Evolutionary conservation across 2,888 invertebrate species (phyloP), one percentile per base, ranked within the genome.

Genomic region (Lamellibrachia satsuma): DNA sequence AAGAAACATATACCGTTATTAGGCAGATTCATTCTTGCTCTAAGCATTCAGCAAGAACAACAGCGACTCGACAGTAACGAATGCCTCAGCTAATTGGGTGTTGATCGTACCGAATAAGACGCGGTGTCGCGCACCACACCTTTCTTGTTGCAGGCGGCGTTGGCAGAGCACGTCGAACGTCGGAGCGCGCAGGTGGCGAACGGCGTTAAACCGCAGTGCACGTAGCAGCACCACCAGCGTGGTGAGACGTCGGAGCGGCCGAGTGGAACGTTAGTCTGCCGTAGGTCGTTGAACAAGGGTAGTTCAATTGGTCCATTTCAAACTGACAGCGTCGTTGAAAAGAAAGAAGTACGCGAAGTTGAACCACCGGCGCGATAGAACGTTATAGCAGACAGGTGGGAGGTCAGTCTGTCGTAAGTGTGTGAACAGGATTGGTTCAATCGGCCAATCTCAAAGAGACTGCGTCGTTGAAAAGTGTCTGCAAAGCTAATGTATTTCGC

Each of bases 21-120:
- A 2, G 75, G 75, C 75, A 6, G 15, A 22, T 75, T 22, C 75
- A 75, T 3, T 75, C 75, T 75, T 75, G 22, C 75, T 15, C 22
- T 75, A 22, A 22, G 75, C 22, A n/a, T 75, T 22, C 75, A 75
- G 75, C 75, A 22, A 15, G 75, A 75, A n/a, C 75, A 75, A 75
- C 75, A 75, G 2, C n/a, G 75, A 75, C n/a, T 75, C 75, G 75
- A 75, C 75, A 75, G n/a, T 75, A 22, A 75, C 4, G 75, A 22
- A 75, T 75, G 75, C 75, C 75, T 75, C 75, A n/a, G 75, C 75
- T 75, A n/a, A 75, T 75, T 75, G 75, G 75, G 75, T 75, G 22
- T 15, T 75, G 7, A 9, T 55, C 75, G 15, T 75, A 6, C 15
- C 22, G 4, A 75, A n/a, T 22, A 22, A 75, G 15, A 75, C 75